Conservation (phyloP, 2,888 invertebrate genomes). For the Gastracanthus pulcherrimus region DNA sequence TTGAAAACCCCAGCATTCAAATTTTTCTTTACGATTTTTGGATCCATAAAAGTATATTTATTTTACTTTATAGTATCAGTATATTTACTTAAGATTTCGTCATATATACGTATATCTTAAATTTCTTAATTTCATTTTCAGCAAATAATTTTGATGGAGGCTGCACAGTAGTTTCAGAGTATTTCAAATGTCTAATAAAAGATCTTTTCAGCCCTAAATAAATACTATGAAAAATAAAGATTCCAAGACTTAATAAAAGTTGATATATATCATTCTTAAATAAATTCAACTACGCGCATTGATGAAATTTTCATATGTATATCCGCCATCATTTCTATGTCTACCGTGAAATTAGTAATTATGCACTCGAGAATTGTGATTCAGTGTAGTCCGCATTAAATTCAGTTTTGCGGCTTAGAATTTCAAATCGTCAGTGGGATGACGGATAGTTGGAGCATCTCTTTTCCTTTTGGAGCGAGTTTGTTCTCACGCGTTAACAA, state of each 20-base stretch:
- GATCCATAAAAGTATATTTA: not conserved
- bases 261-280: not conserved
- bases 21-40: too few relatives aligned
- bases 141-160: conserved; percentile 8
- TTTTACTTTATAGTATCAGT: not conserved
- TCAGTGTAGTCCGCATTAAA: conserved; percentile 44
- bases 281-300: not conserved
- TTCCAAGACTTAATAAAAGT: not conserved
- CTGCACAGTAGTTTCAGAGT: conserved; percentile 21
- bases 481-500: conserved; percentile 60
- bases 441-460: conserved; percentile 52
- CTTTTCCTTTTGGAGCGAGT: conserved; percentile 52
- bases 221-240: not conserved
- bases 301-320: not conserved
- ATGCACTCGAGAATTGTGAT: conserved; percentile 51
- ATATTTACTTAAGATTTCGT: not conserved
- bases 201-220: conserved; percentile 7
- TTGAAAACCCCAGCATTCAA: too few relatives aligned
- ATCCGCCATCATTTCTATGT: conserved; percentile 29
- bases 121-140: not conserved
- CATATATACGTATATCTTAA: not conserved
- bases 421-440: conserved; percentile 54
- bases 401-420: conserved; percentile 56
- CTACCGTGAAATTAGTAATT: conserved; percentile 51
- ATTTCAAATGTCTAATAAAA: conserved; percentile 40